These are phyloP conservation scores for Aspidapion aeneum DNA, from an alignment of 2,888 invertebrate genomes.

Conservation along the genomic window DNA sequence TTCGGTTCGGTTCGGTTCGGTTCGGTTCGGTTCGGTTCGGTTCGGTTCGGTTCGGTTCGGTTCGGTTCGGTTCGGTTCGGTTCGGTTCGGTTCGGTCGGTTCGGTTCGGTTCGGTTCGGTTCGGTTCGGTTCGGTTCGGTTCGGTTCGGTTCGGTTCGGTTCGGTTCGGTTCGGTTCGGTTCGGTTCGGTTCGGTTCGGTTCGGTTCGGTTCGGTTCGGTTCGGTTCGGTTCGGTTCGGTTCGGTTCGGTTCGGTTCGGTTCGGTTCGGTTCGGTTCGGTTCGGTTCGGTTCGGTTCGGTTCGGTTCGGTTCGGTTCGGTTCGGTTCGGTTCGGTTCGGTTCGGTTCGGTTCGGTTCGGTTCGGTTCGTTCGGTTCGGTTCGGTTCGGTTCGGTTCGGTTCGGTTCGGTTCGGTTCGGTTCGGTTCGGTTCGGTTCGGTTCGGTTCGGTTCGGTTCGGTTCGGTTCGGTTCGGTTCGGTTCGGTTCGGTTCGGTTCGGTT, in stretches of 20 bases:
- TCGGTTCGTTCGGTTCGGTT: no score
- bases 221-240: slow-evolving; percentile 4
- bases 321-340: slow-evolving; percentile 4
- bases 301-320: slow-evolving; percentile 4
- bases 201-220: slow-evolving; percentile 4
- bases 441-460: no score
- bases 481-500: no score
- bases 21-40: slow-evolving; percentile 4
- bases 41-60: slow-evolving; percentile 4
- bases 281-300: slow-evolving; percentile 4
- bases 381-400: no score
- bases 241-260: slow-evolving; percentile 4
- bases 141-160: slow-evolving; percentile 4
- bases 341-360: no score
- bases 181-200: slow-evolving; percentile 4
- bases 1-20: slow-evolving; percentile 4
- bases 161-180: slow-evolving; percentile 4
- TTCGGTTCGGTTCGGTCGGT: slow-evolving; percentile 4
- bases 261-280: slow-evolving; percentile 4
- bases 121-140: slow-evolving; percentile 4
- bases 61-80: slow-evolving; percentile 4
- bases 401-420: slow-evolving; percentile 3
- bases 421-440: no score
- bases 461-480: no score
- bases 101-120: slow-evolving; percentile 1